Conservation (phyloP, 2,888 invertebrate species). For the Mesochorus sp. region DNA sequence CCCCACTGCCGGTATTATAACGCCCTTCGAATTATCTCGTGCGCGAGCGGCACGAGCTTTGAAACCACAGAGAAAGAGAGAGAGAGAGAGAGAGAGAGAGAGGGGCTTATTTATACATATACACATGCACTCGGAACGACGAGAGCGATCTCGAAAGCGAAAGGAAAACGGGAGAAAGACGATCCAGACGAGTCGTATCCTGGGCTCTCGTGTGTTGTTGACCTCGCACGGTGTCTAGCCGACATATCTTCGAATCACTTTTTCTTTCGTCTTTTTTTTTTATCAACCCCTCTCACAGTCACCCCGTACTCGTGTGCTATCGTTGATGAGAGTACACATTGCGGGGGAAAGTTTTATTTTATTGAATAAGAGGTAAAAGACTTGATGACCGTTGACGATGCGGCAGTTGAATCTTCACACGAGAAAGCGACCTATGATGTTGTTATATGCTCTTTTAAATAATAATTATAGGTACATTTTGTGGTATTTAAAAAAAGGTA, state of each 20-base stretch:
- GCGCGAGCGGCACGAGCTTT: slow-evolving; percentile 54
- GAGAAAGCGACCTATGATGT: too few species aligned
- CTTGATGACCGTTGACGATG: neutral
- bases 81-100: neutral
- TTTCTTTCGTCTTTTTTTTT: slow-evolving; percentile 4
- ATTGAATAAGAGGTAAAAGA: neutral
- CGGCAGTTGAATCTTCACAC: too few species aligned
- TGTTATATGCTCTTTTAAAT: too few species aligned
- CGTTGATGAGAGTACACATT: neutral
- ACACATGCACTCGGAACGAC: neutral
- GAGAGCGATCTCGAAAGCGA: slow-evolving; percentile 49
- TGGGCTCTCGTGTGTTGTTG: slow-evolving; percentile 50
- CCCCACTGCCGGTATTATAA: neutral
- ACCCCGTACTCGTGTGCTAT: neutral
- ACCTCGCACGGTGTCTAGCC: slow-evolving; percentile 60
- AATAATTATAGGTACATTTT: too few species aligned
- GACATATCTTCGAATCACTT: slow-evolving; percentile 36
- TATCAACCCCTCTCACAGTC: neutral
- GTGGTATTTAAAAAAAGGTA: too few species aligned
- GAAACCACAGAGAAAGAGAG: neutral
- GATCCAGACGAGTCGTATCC: slow-evolving; percentile 46
- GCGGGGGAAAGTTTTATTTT: slow-evolving; percentile 15
- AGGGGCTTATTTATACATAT: neutral
- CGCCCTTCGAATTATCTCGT: slow-evolving; percentile 52
- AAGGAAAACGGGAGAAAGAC: slow-evolving; percentile 51